phyloP scores from a whole-genome alignment of 2,113 vertebrate species.

The Mormyrus lacerda region DNA sequence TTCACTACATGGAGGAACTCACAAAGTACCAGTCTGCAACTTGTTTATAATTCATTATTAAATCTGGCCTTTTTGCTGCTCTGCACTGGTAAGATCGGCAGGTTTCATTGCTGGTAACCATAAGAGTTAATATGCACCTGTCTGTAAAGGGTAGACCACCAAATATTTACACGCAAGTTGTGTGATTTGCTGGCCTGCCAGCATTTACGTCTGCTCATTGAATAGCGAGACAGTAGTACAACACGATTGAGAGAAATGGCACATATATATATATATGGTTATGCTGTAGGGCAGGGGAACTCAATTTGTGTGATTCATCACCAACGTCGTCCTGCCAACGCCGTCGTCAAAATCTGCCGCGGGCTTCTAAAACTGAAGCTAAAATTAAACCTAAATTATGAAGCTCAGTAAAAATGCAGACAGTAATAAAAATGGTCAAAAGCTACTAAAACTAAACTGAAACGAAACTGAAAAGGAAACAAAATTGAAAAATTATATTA shows the following conservation, averaged over 20 bases:
- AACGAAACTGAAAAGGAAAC: neutral
- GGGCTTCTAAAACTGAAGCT: neutral
- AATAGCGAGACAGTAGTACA: neutral
- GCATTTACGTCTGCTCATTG: neutral
- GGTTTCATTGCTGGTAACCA: neutral
- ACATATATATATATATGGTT: neutral
- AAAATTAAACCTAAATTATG: neutral
- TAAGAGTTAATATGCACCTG: neutral
- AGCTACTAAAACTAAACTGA: neutral
- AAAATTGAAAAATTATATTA: neutral
- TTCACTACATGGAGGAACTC: too few species aligned
- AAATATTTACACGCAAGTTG: neutral
- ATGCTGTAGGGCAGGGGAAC: neutral
- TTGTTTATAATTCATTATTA: neutral
- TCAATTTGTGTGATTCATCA: neutral
- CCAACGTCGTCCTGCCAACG: neutral
- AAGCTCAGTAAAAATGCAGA: neutral
- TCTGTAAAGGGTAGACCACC: neutral
- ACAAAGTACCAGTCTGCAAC: too few species aligned
- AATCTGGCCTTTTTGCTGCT: neutral
- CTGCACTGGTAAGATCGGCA: neutral
- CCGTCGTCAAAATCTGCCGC: neutral
- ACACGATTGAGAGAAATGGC: neutral
- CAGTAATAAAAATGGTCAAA: neutral
- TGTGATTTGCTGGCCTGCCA: too few species aligned